phyloP scores from a whole-genome alignment of 92 coral and sea anemone species.

The Nematostella vectensis region DNA sequence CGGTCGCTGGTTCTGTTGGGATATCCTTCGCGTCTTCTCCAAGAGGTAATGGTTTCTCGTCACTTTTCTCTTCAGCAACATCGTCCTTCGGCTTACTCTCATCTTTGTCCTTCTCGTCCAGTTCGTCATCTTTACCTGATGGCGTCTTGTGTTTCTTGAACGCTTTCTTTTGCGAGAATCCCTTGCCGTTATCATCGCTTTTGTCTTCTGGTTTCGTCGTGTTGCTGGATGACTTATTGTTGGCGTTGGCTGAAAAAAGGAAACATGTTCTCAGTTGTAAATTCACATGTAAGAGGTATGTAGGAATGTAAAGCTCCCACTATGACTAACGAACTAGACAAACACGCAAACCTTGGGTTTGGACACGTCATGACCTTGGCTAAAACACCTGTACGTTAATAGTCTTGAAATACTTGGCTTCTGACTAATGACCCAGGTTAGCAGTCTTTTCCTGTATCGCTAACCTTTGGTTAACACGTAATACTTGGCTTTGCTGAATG shows the following conservation, averaged over 20 bases:
- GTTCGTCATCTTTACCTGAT: constrained; percentile 14
- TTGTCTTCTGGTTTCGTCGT: constrained; percentile 36
- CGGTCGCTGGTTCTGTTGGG: background rate
- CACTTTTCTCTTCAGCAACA: constrained; percentile 13
- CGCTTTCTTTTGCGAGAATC: constrained; percentile 18
- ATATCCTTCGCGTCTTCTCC: constrained; percentile 11
- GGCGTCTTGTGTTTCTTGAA: constrained; percentile 34
- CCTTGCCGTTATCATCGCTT: constrained; percentile 24
- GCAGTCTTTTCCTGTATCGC: no score
- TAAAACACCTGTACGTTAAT: no score
- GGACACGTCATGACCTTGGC: no score
- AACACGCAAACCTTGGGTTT: no score
- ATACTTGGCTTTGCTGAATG: no score
- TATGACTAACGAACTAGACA: no score
- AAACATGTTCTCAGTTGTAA: background rate
- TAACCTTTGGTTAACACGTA: no score
- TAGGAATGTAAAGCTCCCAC: background rate
- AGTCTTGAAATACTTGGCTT: no score
- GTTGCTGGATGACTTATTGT: constrained; percentile 32
- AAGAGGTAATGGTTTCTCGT: constrained; percentile 47
- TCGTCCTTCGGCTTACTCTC: constrained; percentile 7
- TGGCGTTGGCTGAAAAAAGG: constrained; percentile 25
- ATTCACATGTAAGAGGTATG: constrained; percentile 2
- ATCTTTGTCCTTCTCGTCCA: constrained; percentile 15
- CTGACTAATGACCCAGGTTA: no score